Evolutionary conservation across 2,888 invertebrate species (phyloP).

Genomic region (Mimumesa dahlbomi): DNA sequence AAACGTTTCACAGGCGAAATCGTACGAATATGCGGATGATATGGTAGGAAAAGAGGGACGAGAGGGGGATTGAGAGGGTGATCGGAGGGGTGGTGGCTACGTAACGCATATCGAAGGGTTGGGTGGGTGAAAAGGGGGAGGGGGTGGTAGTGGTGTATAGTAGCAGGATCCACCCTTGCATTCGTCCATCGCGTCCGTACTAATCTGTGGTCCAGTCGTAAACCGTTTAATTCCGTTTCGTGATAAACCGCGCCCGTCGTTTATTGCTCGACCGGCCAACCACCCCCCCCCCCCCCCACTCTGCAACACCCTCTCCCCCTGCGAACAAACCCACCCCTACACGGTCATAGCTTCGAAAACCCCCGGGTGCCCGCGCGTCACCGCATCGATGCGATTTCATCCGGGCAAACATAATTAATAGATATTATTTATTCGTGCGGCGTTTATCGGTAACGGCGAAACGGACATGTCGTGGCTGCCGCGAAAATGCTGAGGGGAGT

Average conservation of each 20-base stretch:
- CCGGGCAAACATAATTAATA: constrained; percentile 76
- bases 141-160: constrained; percentile 34
- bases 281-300: constrained; percentile 37
- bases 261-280: constrained; percentile 68
- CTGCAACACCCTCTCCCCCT: background rate
- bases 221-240: constrained; percentile 80
- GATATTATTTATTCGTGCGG: constrained; percentile 73
- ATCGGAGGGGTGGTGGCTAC: constrained; percentile 18
- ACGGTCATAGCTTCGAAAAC: too few relatives aligned
- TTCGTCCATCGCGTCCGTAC: constrained; percentile 78
- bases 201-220: constrained; percentile 80
- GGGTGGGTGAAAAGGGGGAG: constrained; percentile 6
- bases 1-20: constrained; percentile 11
- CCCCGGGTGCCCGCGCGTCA: constrained; percentile 13
- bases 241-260: constrained; percentile 78
- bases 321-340: too few relatives aligned
- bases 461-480: background rate
- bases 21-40: constrained; percentile 43
- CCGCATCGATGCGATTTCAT: constrained; percentile 59
- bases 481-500: constrained; percentile 1
- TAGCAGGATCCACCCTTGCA: constrained; percentile 68
- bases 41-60: constrained; percentile 13
- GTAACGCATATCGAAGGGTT: constrained; percentile 41
- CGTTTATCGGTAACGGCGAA: constrained; percentile 58
- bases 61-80: background rate